Percentiles rank a stretch among this genome's conserved stretches.
Conservation (phyloP, 2,888 invertebrate species). For the Gonocerus acuteangulatus region DNA sequence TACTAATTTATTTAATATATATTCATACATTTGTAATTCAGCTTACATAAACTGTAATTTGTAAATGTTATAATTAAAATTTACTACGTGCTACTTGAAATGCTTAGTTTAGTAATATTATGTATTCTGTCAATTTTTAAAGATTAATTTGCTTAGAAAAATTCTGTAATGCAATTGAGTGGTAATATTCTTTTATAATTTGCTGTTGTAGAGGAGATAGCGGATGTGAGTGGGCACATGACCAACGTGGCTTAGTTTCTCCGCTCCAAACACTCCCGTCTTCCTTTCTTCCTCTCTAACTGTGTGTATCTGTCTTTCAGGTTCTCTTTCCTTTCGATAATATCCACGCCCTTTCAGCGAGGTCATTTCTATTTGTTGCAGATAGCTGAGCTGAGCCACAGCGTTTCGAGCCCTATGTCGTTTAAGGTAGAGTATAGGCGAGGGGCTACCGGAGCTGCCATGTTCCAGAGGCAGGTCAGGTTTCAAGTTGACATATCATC, state of each 20-base stretch:
- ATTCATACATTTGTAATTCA: no score
- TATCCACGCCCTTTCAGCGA: not conserved
- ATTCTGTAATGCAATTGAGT: no score
- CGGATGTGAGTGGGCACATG: constrained; percentile 8
- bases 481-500: constrained; percentile 87
- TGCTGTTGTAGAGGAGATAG: constrained; percentile 23
- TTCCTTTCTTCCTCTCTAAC: constrained; percentile 12
- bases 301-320: constrained; percentile 19
- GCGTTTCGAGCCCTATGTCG: constrained; percentile 95
- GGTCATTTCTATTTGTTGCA: constrained; percentile 44
- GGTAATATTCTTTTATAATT: not conserved
- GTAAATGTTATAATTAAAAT: no score
- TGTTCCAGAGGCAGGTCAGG: constrained; percentile 93
- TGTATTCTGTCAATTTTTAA: no score
- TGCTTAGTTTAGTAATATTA: no score
- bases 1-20: no score
- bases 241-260: constrained; percentile 44
- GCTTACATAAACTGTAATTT: no score
- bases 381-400: constrained; percentile 95
- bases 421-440: constrained; percentile 97
- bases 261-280: constrained; percentile 7
- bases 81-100: no score
- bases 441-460: constrained; percentile 85
- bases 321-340: not conserved
- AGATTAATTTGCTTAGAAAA: no score